Evolutionary conservation across 2,888 invertebrate genomes (phyloP), one percentile per base, ranked within the genome.

Genomic region (Diogma glabrata): DNA sequence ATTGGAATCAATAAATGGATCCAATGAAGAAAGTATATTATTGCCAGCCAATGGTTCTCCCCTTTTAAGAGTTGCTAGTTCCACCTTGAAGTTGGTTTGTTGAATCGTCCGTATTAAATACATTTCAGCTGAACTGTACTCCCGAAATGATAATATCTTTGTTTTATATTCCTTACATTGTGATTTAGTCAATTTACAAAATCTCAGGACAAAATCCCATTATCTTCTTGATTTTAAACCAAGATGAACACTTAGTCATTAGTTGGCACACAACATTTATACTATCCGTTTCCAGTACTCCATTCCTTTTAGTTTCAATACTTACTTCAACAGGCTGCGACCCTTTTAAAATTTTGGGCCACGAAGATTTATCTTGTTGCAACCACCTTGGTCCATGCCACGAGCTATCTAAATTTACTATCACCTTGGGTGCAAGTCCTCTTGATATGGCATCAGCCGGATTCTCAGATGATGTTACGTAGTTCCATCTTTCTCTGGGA

Each of bases 1-100:
- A n/a, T n/a, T n/a, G n/a, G n/a, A n/a, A n/a, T 36, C 36, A 12
- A 36, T 36, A 12, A 36, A 36, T 36, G 36, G n/a, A 36, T 36
- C 36, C 6, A 36, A 6, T 36, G 14, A n/a, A n/a, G 16, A 36
- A 14, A 36, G 16, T 5, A 14, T 36, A 7, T n/a, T 14, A 6
- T 36, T 36, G n/a, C 14, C n/a, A 2, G n/a, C 10, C n/a, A 8
- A 36, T 6, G 3, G 36, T 16, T 12, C n/a, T 8, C 16, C 16
- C 7, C 5, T 36, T 10, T 12, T 10, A 28, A 28, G 10, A n/a
- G 10, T 28, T n/a, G 10, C n/a, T 28, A 28, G 10, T 28, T 28
- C 28, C 10, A 12, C 10, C n/a, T 28, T 28, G 4, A 28, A 28
- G 10, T 10, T 12, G n/a, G n/a, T 36, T 36, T 8, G 7, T 7